These are phyloP conservation scores for Rhinopomastus cyanomelas DNA, from an alignment of 2,113 vertebrate genomes.

Conservation along the genomic window DNA sequence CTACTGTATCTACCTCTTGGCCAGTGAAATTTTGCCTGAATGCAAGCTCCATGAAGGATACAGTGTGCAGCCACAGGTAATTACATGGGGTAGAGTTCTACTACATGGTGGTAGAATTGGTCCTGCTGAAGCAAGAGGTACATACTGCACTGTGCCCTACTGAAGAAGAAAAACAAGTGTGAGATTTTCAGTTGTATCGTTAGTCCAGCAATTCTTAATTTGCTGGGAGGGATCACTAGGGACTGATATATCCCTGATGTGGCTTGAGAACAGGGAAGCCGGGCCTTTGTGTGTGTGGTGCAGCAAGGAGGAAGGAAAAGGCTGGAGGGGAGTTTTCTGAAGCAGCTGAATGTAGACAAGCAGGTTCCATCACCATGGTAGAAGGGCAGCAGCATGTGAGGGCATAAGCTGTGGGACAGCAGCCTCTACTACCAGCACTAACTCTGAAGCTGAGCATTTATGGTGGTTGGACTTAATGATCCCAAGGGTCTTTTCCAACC, in stretches of 20 bases:
- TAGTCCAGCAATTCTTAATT: constrained; percentile 3
- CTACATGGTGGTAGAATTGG: neutral
- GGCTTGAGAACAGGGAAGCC: constrained; percentile 4
- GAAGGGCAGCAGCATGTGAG: constrained; percentile 36
- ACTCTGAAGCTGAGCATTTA: neutral
- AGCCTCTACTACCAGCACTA: neutral
- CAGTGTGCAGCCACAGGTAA: neutral
- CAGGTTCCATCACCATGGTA: constrained; percentile 18
- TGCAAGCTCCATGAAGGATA: neutral
- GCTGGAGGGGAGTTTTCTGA: constrained; percentile 29
- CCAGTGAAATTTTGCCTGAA: neutral
- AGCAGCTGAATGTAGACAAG: constrained; percentile 6
- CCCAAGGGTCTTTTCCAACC: too few relatives aligned
- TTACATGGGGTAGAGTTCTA: neutral
- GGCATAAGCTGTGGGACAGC: neutral
- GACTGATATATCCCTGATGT: constrained; percentile 26
- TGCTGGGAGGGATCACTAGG: neutral
- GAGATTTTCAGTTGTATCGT: neutral
- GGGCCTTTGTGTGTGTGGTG: neutral
- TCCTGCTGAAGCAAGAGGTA: neutral
- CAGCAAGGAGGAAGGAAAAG: constrained; percentile 36
- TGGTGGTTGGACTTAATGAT: too few relatives aligned
- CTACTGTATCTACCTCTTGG: neutral
- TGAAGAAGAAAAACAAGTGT: neutral
- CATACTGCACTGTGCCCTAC: neutral